Conservation (phyloP, 2,888 invertebrate genomes). For the Masnerella sp. region DNA sequence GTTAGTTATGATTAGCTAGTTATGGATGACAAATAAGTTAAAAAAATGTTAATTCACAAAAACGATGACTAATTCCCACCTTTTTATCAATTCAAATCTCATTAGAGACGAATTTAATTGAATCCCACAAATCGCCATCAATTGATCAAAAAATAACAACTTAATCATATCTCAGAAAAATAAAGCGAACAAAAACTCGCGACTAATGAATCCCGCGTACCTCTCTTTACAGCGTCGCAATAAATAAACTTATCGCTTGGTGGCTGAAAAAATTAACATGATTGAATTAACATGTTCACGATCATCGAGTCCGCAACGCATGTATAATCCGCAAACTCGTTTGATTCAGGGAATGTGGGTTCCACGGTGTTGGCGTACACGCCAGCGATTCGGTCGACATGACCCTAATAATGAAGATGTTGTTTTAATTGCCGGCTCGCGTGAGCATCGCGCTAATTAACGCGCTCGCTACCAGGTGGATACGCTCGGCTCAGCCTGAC, state of each 20-base stretch:
- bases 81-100: too few relatives aligned
- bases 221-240: conserved; percentile 6
- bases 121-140: too few relatives aligned
- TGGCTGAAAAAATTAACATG: conserved; percentile 44
- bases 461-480: conserved; percentile 73
- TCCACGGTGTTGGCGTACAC: conserved; percentile 42
- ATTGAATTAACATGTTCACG: conserved; percentile 56
- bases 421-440: conserved; percentile 77
- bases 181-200: background rate
- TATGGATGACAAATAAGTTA: too few relatives aligned
- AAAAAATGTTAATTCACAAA: too few relatives aligned
- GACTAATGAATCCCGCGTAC: background rate
- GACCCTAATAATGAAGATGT: conserved; percentile 77
- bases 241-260: conserved; percentile 37
- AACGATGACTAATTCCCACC: too few relatives aligned
- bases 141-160: too few relatives aligned
- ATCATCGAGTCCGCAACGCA: conserved; percentile 42
- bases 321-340: conserved; percentile 58
- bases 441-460: conserved; percentile 77
- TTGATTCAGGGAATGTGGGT: conserved; percentile 52
- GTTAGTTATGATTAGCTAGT: too few relatives aligned
- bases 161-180: background rate
- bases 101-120: too few relatives aligned
- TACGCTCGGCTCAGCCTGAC: conserved; percentile 69
- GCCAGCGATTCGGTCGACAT: conserved; percentile 64